These are phyloP conservation scores for Chaetogeoica ovagalla DNA, from an alignment of 2,888 invertebrate genomes.

Conservation along the genomic window DNA sequence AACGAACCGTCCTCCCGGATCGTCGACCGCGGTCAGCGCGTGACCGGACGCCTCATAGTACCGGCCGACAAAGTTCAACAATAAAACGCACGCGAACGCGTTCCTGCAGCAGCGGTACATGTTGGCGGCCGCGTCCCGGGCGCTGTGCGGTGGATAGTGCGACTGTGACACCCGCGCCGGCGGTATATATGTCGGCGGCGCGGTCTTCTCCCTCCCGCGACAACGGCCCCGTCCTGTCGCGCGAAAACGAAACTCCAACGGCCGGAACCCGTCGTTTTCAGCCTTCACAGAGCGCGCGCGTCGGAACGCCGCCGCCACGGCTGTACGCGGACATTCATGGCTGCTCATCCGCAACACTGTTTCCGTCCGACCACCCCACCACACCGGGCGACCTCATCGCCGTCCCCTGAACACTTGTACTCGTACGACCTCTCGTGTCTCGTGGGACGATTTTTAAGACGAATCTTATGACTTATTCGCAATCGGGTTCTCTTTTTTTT, in stretches of 20 bases:
- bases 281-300: background rate
- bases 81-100: conserved; percentile 13
- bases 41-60: conserved; percentile 25
- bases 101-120: background rate
- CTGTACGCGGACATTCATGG: conserved; percentile 15
- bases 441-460: too few species aligned
- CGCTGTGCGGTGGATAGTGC: background rate
- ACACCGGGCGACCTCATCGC: conserved; percentile 17
- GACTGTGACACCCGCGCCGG: background rate
- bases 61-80: conserved; percentile 25
- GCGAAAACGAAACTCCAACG: background rate
- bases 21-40: conserved; percentile 57
- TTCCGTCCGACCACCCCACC: too few species aligned
- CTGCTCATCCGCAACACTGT: conserved; percentile 35
- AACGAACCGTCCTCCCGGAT: conserved; percentile 39
- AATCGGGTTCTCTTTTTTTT: too few species aligned
- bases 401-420: background rate
- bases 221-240: too few species aligned
- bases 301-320: background rate
- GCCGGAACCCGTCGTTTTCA: background rate
- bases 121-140: background rate
- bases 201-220: background rate
- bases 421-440: too few species aligned
- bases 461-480: too few species aligned
- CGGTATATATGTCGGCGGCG: conserved; percentile 20